phyloP scores from a whole-genome alignment of 2,113 vertebrate genomes.

The Pelodiscus sinensis region DNA sequence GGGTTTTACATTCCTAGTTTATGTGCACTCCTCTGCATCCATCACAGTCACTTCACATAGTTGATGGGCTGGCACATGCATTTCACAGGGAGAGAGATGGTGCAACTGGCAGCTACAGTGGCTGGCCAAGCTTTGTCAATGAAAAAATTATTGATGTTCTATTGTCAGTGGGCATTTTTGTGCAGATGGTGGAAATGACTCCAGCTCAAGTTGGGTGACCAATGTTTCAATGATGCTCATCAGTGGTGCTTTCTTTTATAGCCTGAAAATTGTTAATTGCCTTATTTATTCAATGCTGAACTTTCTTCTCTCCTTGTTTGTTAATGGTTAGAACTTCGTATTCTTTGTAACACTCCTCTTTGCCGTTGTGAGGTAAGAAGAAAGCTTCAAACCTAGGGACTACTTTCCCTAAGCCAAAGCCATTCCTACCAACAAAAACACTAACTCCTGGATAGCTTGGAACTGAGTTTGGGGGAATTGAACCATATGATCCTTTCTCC shows the following conservation, averaged over 20 bases:
- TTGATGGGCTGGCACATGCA: slow-evolving; percentile 32
- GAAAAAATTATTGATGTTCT: slow-evolving; percentile 67
- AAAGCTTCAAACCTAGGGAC: slow-evolving; percentile 76
- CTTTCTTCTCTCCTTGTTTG: slow-evolving; percentile 74
- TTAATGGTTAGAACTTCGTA: slow-evolving; percentile 80
- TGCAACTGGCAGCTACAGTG: slow-evolving; percentile 67
- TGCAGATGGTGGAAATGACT: slow-evolving; percentile 71
- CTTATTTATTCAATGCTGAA: slow-evolving; percentile 74
- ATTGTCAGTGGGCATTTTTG: slow-evolving; percentile 75
- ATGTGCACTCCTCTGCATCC: slow-evolving; percentile 73
- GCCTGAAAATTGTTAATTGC: slow-evolving; percentile 77
- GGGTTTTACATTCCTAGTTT: too few relatives aligned
- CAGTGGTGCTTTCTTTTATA: slow-evolving; percentile 63
- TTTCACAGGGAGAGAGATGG: slow-evolving; percentile 73
- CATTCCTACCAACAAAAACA: slow-evolving; percentile 80
- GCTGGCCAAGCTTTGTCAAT: slow-evolving; percentile 74
- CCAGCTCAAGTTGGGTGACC: slow-evolving; percentile 75
- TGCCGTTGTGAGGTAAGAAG: slow-evolving; percentile 80
- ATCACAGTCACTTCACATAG: slow-evolving; percentile 74
- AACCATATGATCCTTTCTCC: slow-evolving; percentile 76
- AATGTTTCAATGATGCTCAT: slow-evolving; percentile 78
- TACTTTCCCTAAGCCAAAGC: slow-evolving; percentile 81
- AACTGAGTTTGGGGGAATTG: slow-evolving; percentile 69
- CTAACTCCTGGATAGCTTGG: slow-evolving; percentile 59
- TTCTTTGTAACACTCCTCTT: slow-evolving; percentile 80